phyloP scores from a whole-genome alignment of 2,888 invertebrate species.

The Dorcus hopei region DNA sequence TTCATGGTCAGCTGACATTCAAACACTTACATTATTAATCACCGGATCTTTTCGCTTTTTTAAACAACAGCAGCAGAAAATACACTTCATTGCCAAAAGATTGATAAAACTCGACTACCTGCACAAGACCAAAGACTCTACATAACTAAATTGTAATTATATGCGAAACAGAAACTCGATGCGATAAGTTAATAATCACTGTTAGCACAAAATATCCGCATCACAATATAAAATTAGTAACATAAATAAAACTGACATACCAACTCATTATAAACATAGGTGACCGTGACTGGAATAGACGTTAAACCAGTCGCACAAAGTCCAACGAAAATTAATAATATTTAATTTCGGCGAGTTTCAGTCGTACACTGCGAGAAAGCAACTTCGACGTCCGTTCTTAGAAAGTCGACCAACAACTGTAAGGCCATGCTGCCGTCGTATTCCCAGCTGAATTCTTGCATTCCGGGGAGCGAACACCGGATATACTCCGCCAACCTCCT shows the following conservation, averaged over 20 bases:
- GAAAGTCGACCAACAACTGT: constrained; percentile 20
- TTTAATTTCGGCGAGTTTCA: neutral
- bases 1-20: neutral
- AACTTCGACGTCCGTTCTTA: neutral
- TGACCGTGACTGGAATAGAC: constrained; percentile 24
- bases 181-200: constrained; percentile 9
- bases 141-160: constrained; percentile 1
- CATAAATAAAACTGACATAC: constrained; percentile 31
- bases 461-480: neutral
- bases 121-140: neutral
- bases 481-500: neutral
- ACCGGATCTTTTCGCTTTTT: neutral
- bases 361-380: neutral
- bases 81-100: neutral
- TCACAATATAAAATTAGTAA: constrained; percentile 22
- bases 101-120: neutral
- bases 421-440: constrained; percentile 2
- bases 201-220: constrained; percentile 20
- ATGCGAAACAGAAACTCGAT: constrained; percentile 12
- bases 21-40: neutral
- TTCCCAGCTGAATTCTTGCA: neutral
- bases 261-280: constrained; percentile 27
- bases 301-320: constrained; percentile 24
- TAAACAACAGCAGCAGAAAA: neutral
- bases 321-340: constrained; percentile 10